Conservation (phyloP, 2,797 vertebrate genomes). For the Sparidentex hasta region DNA sequence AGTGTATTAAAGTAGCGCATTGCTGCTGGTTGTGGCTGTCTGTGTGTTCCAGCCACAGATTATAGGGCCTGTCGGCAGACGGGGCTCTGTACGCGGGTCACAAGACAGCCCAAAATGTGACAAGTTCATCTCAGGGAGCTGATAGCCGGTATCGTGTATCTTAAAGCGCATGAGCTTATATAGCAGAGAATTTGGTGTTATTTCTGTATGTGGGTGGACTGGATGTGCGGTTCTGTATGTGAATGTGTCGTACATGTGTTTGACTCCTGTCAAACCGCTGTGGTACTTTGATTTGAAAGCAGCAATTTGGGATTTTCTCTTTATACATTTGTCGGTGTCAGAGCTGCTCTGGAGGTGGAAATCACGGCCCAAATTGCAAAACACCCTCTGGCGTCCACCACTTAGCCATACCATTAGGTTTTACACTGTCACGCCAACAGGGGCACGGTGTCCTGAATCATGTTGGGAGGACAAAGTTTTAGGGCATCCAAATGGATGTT, state of each 20-base stretch:
- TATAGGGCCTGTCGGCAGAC: slow-evolving; percentile 75
- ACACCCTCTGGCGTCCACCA: too few species aligned
- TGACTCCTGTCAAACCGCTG: slow-evolving; percentile 41
- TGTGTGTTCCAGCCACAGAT: slow-evolving; percentile 78
- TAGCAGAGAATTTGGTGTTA: slow-evolving; percentile 68
- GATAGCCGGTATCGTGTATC: slow-evolving; percentile 69
- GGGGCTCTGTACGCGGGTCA: slow-evolving; percentile 69
- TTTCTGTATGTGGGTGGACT: slow-evolving; percentile 66
- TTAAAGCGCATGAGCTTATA: slow-evolving; percentile 60
- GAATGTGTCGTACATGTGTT: slow-evolving; percentile 47
- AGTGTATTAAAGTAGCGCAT: slow-evolving; percentile 73
- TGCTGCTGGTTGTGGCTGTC: slow-evolving; percentile 69
- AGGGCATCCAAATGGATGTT: too few species aligned
- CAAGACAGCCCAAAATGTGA: slow-evolving; percentile 76
- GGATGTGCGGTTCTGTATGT: slow-evolving; percentile 42
- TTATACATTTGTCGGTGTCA: neutral
- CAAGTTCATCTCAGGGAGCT: slow-evolving; percentile 71
- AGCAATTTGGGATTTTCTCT: slow-evolving; percentile 15
- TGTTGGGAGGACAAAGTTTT: too few species aligned
- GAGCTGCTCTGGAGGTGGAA: neutral
- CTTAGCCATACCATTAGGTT: too few species aligned
- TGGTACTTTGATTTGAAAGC: slow-evolving; percentile 14
- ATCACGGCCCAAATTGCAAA: neutral
- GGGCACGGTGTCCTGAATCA: too few species aligned
- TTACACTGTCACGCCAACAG: too few species aligned